Conservation (phyloP, 1,140 invertebrate species). For the Berghia stephanieae region DNA sequence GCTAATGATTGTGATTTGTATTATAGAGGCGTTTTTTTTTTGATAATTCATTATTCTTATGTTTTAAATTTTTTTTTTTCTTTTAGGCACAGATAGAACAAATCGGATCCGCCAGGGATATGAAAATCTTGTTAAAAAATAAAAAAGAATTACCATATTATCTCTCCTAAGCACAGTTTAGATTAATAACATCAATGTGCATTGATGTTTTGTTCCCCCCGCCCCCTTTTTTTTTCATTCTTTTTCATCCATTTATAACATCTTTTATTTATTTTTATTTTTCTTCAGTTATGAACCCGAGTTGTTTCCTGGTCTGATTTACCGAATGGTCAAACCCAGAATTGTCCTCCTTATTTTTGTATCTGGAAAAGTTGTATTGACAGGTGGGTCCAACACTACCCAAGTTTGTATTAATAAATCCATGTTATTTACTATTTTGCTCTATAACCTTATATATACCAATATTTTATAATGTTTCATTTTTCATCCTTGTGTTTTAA, state of each 20-base stretch:
- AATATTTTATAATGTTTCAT: background rate
- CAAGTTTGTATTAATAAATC: background rate
- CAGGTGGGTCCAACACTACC: constrained; percentile 74
- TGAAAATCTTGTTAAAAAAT: too few species aligned
- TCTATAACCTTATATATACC: background rate
- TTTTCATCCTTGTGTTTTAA: background rate
- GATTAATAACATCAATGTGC: too few species aligned
- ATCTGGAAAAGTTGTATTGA: constrained; percentile 97
- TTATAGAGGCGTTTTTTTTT: too few species aligned
- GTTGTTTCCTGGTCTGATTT: constrained; percentile 97
- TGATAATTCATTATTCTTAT: too few species aligned
- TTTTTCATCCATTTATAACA: background rate
- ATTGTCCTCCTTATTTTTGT: constrained; percentile 99
- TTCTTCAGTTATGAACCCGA: constrained; percentile 73
- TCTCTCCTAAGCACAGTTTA: too few species aligned
- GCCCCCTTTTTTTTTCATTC: too few species aligned
- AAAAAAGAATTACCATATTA: too few species aligned
- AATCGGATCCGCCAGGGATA: too few species aligned
- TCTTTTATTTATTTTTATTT: constrained; percentile 32
- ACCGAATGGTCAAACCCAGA: constrained; percentile 98
- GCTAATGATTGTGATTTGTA: too few species aligned
- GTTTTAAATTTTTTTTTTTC: too few species aligned
- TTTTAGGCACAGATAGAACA: too few species aligned
- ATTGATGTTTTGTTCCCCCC: too few species aligned
- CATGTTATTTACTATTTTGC: background rate